A percentile compares a stretch with the other conserved stretches of the same genome.
phyloP scores from a whole-genome alignment of 2,797 vertebrate species.

The Gallinago solitaria region DNA sequence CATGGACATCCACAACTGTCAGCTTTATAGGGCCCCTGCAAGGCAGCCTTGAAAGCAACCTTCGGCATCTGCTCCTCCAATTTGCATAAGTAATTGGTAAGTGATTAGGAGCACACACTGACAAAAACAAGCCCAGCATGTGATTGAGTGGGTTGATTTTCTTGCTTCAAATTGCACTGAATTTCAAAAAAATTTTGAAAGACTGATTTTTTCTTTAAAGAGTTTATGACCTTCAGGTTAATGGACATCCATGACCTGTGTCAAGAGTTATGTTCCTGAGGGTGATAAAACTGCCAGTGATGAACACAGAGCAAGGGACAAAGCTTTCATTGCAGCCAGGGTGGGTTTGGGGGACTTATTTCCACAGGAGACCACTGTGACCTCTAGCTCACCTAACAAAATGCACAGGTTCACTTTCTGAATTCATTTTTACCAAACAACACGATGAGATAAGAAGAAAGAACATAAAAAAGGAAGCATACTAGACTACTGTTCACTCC shows the following conservation, averaged over 20 bases:
- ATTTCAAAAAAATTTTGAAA: slow-evolving; percentile 30
- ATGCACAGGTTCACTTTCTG: background rate
- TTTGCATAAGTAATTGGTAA: slow-evolving; percentile 63
- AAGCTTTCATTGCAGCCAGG: background rate
- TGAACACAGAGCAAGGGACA: background rate
- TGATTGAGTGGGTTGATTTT: slow-evolving; percentile 33
- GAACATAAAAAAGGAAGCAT: background rate
- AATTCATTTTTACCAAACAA: background rate
- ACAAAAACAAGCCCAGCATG: slow-evolving; percentile 49
- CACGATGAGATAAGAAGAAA: background rate
- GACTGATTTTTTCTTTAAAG: slow-evolving; percentile 4
- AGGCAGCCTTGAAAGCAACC: slow-evolving; percentile 22
- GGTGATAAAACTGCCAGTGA: background rate
- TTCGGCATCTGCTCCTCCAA: slow-evolving; percentile 21
- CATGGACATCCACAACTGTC: background rate
- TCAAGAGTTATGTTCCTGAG: background rate
- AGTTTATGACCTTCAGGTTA: background rate
- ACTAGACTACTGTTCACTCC: background rate
- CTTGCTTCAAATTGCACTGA: slow-evolving; percentile 11
- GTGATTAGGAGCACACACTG: slow-evolving; percentile 38
- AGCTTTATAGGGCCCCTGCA: background rate
- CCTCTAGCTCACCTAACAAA: background rate
- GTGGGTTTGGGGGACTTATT: background rate
- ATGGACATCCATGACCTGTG: background rate
- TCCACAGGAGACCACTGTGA: background rate